These are phyloP conservation scores for Dasysyrphus albostriatus DNA, from an alignment of 2,888 invertebrate species.

Conservation along the genomic window DNA sequence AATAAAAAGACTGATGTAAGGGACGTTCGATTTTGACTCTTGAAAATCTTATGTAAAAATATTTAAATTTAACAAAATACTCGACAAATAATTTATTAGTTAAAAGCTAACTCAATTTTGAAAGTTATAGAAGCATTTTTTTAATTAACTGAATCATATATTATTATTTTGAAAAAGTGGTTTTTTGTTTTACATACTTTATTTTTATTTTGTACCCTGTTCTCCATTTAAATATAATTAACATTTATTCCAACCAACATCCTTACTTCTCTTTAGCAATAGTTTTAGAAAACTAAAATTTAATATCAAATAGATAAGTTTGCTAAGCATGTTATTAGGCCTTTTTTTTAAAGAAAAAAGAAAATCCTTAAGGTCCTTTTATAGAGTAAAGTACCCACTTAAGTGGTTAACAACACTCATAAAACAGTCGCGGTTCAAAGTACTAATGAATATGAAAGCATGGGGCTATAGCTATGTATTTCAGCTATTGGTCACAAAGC, in stretches of 20 bases:
- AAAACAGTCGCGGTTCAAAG: too few relatives aligned
- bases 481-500: too few relatives aligned
- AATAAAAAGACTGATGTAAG: constrained; percentile 45
- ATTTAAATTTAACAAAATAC: not conserved
- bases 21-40: constrained; percentile 53
- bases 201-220: not conserved
- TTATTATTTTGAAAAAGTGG: not conserved
- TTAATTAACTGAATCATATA: not conserved
- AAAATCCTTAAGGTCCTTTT: not conserved
- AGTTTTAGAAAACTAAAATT: constrained; percentile 5
- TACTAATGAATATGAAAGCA: too few relatives aligned
- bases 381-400: not conserved
- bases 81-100: not conserved
- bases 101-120: not conserved
- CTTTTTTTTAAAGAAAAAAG: not conserved
- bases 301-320: constrained; percentile 4
- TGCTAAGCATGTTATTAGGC: constrained; percentile 2
- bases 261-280: not conserved
- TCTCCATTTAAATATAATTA: not conserved
- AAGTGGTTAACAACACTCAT: not conserved
- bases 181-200: not conserved
- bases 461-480: too few relatives aligned
- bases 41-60: not conserved
- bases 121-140: not conserved
- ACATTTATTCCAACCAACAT: not conserved